Percentiles rank a stretch among this genome's conserved stretches.
Evolutionary conservation across 2,888 invertebrate species (phyloP).

Genomic region (Drosophila monieri): DNA sequence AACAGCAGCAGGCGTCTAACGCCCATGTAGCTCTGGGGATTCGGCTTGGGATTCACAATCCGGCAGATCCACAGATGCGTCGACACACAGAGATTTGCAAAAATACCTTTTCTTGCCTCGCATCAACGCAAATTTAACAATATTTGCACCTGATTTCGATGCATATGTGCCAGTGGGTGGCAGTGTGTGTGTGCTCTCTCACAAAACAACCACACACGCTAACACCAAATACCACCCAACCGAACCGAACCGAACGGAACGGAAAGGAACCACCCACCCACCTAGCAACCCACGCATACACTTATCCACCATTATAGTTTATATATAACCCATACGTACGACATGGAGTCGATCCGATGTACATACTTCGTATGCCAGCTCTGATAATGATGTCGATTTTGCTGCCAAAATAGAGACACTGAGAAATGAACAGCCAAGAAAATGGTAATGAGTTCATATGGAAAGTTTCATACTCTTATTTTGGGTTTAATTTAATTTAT

Average conservation of each 20-base stretch:
- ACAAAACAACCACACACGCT: constrained; percentile 4
- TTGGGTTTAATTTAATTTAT: too few relatives aligned
- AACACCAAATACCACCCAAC: constrained; percentile 2
- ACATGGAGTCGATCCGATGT: constrained; percentile 31
- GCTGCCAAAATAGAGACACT: constrained; percentile 34
- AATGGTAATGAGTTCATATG: constrained; percentile 29
- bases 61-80: constrained; percentile 22
- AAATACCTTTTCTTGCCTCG: constrained; percentile 19
- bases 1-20: constrained; percentile 37
- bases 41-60: constrained; percentile 23
- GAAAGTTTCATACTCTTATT: constrained; percentile 23
- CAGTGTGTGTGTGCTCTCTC: neutral
- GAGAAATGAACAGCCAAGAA: constrained; percentile 21
- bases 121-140: constrained; percentile 64
- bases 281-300: constrained; percentile 1
- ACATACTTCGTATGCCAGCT: neutral
- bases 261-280: neutral
- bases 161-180: constrained; percentile 15
- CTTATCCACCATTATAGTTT: constrained; percentile 50
- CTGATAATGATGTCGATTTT: constrained; percentile 40
- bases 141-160: constrained; percentile 74
- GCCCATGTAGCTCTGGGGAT: constrained; percentile 11
- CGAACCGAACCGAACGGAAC: neutral
- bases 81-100: constrained; percentile 35
- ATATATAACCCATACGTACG: constrained; percentile 24